These are phyloP conservation scores for human DNA, from an alignment of 2,113 vertebrate species.

Conservation along the genomic window DNA sequence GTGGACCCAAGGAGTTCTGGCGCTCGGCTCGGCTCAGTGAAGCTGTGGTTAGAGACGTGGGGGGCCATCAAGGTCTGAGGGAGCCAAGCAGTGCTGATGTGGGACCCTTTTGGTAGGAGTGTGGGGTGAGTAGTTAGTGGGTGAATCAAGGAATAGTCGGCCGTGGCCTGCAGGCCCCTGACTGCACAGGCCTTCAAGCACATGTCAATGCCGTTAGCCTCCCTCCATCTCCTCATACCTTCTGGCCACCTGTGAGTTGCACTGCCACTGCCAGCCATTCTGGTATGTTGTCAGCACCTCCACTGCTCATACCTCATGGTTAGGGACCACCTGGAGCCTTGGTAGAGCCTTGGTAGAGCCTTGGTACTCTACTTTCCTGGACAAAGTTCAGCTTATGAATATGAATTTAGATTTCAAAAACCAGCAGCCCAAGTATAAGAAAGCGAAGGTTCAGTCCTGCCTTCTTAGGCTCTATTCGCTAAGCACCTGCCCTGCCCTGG, in stretches of 20 bases:
- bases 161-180: rapidly evolving
- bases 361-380: neutral
- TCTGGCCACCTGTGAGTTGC: neutral
- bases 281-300: neutral
- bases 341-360: too few relatives aligned
- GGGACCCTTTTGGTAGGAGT: rapidly evolving
- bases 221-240: neutral
- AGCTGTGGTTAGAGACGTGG: neutral
- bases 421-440: too few relatives aligned
- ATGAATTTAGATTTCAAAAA: neutral
- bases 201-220: neutral
- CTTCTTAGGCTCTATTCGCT: rapidly evolving
- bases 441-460: rapidly evolving
- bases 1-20: rapidly evolving
- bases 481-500: neutral
- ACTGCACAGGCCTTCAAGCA: too few relatives aligned
- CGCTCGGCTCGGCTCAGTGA: rapidly evolving
- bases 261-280: rapidly evolving
- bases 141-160: neutral
- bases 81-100: neutral
- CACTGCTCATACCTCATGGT: neutral
- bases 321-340: neutral
- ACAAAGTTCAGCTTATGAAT: neutral
- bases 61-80: neutral
- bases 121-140: rapidly evolving